phyloP scores from a whole-genome alignment of 2,888 invertebrate genomes.

The Machimus atricapillus region DNA sequence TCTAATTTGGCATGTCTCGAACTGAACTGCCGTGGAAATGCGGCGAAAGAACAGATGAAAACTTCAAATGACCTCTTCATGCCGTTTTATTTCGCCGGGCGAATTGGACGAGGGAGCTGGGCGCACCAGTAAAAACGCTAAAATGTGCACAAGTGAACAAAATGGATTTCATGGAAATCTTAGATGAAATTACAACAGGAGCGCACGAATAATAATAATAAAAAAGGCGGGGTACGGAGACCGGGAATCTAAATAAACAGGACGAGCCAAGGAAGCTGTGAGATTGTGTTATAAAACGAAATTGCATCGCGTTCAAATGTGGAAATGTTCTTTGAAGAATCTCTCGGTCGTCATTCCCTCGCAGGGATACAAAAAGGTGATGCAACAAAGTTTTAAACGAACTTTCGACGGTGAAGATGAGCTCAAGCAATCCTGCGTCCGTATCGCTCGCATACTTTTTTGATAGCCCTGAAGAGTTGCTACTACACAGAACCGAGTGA shows the following conservation, averaged over 20 bases:
- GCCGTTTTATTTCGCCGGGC: conserved; percentile 2
- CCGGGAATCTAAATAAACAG: conserved; percentile 14
- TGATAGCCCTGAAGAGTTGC: background rate
- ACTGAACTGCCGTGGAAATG: background rate
- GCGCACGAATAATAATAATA: background rate
- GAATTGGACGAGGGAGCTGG: conserved; percentile 17
- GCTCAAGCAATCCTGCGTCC: background rate
- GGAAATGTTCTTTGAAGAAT: background rate
- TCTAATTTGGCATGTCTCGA: conserved; percentile 37
- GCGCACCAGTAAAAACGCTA: background rate
- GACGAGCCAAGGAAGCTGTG: background rate
- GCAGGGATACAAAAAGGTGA: background rate
- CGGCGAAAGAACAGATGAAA: conserved; percentile 13
- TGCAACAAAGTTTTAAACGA: background rate
- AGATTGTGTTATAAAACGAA: conserved; percentile 31
- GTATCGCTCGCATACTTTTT: background rate
- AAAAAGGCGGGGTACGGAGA: background rate
- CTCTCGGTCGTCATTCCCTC: background rate
- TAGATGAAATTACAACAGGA: conserved; percentile 26
- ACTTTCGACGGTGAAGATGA: background rate
- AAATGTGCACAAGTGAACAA: conserved; percentile 11
- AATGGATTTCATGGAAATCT: conserved; percentile 33
- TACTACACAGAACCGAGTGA: background rate
- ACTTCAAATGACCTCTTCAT: conserved; percentile 37
- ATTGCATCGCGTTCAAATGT: conserved; percentile 16